Evolutionary conservation across 1,140 invertebrate genomes (phyloP), one percentile per base, ranked within the genome.

Genomic region (Cecropterus lyciades): DNA sequence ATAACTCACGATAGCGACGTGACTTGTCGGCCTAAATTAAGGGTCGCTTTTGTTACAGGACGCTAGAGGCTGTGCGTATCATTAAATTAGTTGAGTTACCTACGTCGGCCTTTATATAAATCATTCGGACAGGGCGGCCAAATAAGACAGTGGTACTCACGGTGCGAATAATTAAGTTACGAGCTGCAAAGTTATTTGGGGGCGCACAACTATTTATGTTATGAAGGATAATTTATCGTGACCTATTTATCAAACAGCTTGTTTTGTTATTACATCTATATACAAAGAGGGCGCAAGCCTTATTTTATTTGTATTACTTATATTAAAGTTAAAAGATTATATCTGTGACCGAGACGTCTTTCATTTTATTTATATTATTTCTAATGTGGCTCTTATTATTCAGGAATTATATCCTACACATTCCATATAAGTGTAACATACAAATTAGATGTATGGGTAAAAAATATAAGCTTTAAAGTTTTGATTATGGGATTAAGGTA

Each of bases 41-140:
- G 43, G 43, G 56, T 59, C 43, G 14, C 20, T 48, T 46, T 59
- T 59, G 56, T 59, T 46, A 43, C 27, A 43, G 9, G 27, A 15
- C 49, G 24, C 16, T 13, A 17, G 24, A 46, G 24, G 20, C 56
- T 37, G 52, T 15, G 52, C 30, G 30, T 59, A 42, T 59, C 56
- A 59, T 59, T 59, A 59, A 46, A 59, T 59, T 59, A 59, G 56
- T 14, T 20, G 24, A 59, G 56, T 59, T 59, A 59, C 56, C 56
- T 59, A 30, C 45, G 40, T 46, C 42, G 40, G 8, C 42, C 55
- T 40, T 57, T 57, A 30, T 45, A 57, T 57, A 57, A 57, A 57
- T 48, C 56, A 59, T 46, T 43, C 43, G 40, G 42, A 30, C 20
- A 33, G 42, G n/a, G n/a, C 13, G 56, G 40, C 40, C 9, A 14